phyloP scores from a whole-genome alignment of 2,113 vertebrate genomes.

The Kryptolebias marmoratus region DNA sequence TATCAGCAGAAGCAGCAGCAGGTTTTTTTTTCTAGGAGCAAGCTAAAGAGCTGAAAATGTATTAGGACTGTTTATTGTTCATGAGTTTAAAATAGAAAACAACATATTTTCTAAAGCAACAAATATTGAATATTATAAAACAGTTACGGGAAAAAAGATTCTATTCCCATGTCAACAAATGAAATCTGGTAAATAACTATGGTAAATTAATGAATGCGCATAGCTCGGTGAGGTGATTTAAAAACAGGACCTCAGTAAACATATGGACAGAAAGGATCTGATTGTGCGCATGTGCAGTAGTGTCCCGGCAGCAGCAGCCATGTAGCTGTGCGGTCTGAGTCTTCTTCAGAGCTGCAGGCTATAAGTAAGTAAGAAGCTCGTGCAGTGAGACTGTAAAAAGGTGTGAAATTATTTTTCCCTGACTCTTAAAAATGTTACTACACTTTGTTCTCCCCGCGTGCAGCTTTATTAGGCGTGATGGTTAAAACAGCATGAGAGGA shows the following conservation, averaged over 20 bases:
- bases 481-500: neutral
- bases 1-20: no score
- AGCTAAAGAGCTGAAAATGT: no score
- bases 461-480: constrained; percentile 37
- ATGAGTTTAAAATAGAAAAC: no score
- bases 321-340: neutral
- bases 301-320: neutral
- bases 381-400: constrained; percentile 55
- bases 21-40: no score
- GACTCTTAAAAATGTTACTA: constrained; percentile 55
- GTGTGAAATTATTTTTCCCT: constrained; percentile 63
- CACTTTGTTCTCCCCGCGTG: constrained; percentile 22
- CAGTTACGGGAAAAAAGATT: no score
- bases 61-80: no score
- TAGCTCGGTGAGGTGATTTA: neutral
- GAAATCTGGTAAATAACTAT: neutral
- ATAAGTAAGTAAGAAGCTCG: constrained; percentile 4
- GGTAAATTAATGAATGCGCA: neutral
- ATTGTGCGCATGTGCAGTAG: neutral
- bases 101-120: no score
- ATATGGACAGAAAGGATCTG: neutral
- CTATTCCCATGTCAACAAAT: neutral
- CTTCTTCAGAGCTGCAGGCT: constrained; percentile 18
- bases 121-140: no score
- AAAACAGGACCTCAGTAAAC: neutral